Percentiles rank a stretch among this genome's conserved stretches.
phyloP scores from a whole-genome alignment of 2,797 vertebrate species.

The Echiichthys vipera region DNA sequence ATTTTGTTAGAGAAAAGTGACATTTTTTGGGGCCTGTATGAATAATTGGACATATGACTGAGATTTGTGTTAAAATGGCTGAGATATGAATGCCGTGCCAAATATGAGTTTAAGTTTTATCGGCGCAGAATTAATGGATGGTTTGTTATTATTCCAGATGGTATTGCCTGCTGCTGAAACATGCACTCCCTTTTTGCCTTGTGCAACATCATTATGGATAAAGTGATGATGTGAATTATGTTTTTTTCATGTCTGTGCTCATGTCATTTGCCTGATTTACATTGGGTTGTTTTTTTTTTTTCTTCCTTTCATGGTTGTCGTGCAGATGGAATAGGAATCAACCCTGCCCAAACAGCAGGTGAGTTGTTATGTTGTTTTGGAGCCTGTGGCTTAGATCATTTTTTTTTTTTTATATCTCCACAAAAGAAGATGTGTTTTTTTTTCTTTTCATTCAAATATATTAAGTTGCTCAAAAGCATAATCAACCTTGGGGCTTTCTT shows the following conservation, averaged over 20 bases:
- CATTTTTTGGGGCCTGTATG: neutral
- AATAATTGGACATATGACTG: neutral
- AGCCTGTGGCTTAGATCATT: neutral
- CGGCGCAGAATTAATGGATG: constrained; percentile 13
- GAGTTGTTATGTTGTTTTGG: constrained; percentile 63
- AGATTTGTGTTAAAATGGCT: constrained; percentile 10
- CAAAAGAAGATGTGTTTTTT: neutral
- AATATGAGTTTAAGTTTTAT: constrained; percentile 11
- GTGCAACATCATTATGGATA: constrained; percentile 18
- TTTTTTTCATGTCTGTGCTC: constrained; percentile 17
- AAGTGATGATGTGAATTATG: constrained; percentile 14
- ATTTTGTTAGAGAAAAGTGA: neutral
- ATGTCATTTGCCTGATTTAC: constrained; percentile 39
- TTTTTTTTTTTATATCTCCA: neutral
- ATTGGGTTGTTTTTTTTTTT: constrained; percentile 26
- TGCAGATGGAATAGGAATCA: constrained; percentile 98
- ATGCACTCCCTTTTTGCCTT: constrained; percentile 1
- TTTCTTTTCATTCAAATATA: neutral
- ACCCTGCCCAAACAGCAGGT: constrained; percentile 98
- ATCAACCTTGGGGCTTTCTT: constrained; percentile 15
- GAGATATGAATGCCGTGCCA: neutral
- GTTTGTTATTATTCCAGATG: constrained; percentile 27
- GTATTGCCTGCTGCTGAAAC: constrained; percentile 11
- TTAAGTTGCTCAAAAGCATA: neutral
- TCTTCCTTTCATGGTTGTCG: constrained; percentile 29